phyloP scores from a whole-genome alignment of 2,888 invertebrate genomes.

The Parnassius glacialis region DNA sequence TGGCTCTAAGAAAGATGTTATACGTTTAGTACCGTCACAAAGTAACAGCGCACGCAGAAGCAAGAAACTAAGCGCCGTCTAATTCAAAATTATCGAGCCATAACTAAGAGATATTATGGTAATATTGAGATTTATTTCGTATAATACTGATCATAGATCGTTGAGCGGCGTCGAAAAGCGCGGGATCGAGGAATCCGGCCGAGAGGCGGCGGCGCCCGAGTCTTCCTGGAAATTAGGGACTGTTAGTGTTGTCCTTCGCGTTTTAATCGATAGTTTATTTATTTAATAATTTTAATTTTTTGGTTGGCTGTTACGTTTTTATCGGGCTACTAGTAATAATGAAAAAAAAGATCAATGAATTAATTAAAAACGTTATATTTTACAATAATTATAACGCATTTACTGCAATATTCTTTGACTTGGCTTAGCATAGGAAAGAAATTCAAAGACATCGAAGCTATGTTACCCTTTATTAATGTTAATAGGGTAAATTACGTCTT shows the following conservation, averaged over 20 bases:
- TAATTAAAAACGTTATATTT: too few relatives aligned
- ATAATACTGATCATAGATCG: conserved; percentile 29
- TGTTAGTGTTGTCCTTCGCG: conserved; percentile 45
- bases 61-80: neutral
- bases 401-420: too few relatives aligned
- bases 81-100: conserved; percentile 14
- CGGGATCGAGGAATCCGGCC: conserved; percentile 72
- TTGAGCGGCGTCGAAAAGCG: conserved; percentile 38
- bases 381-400: too few relatives aligned
- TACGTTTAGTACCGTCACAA: neutral
- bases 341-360: too few relatives aligned
- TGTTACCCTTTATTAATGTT: too few relatives aligned
- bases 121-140: conserved; percentile 17
- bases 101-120: conserved; percentile 22
- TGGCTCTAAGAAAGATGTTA: too few relatives aligned
- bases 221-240: conserved; percentile 78
- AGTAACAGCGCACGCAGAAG: neutral
- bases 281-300: too few relatives aligned
- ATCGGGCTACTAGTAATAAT: too few relatives aligned
- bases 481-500: too few relatives aligned
- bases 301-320: too few relatives aligned
- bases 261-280: conserved; percentile 19
- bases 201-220: conserved; percentile 66
- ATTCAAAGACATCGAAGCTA: too few relatives aligned
- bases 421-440: too few relatives aligned